Conservation (phyloP, 1,140 invertebrate species). For the Holotrichia oblita region DNA sequence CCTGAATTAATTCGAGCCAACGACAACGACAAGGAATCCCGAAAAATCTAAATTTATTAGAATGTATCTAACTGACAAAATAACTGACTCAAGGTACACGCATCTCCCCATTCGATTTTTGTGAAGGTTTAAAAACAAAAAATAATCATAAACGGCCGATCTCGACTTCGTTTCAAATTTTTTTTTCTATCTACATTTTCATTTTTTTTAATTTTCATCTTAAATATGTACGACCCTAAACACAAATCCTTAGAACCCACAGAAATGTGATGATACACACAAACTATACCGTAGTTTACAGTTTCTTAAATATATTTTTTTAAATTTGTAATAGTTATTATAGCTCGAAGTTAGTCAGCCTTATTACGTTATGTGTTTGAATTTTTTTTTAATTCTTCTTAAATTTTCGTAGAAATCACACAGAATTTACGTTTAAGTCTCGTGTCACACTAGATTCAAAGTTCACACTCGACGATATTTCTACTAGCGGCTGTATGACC, state of each 20-base stretch:
- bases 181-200: conserved; percentile 35
- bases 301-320: too few species aligned
- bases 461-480: conserved; percentile 60
- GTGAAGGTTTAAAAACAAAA: background rate
- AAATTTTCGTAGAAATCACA: conserved; percentile 36
- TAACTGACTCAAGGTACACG: too few species aligned
- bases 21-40: too few species aligned
- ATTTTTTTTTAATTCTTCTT: background rate
- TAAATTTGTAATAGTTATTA: conserved; percentile 32
- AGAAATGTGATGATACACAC: conserved; percentile 43
- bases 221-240: conserved; percentile 42
- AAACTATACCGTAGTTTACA: conserved; percentile 43
- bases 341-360: conserved; percentile 42
- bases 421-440: background rate
- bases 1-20: too few species aligned
- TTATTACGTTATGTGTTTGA: conserved; percentile 37
- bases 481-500: conserved; percentile 45
- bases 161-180: background rate
- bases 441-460: conserved; percentile 51
- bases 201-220: conserved; percentile 4
- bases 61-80: too few species aligned
- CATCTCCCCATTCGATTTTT: background rate
- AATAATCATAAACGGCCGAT: background rate
- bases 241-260: conserved; percentile 51
- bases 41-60: too few species aligned